Evolutionary conservation across 2,888 invertebrate genomes (phyloP).

Genomic region (Drosophila diplacantha): DNA sequence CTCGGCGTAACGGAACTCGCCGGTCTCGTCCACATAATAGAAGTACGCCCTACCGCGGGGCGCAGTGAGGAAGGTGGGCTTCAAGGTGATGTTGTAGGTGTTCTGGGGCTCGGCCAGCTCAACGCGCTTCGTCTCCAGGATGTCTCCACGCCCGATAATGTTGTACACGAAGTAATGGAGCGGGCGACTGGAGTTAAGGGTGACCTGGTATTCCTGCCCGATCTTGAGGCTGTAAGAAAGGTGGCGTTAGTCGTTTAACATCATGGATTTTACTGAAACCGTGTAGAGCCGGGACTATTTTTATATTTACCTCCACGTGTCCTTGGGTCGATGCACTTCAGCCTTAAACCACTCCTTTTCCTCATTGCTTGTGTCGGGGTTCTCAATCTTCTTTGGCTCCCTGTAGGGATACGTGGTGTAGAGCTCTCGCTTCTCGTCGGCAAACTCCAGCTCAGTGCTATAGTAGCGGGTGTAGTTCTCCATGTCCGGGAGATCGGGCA

Average conservation of each 20-base stretch:
- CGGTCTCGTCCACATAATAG: conserved; percentile 85
- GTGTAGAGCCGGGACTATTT: neutral
- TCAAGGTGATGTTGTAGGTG: conserved; percentile 82
- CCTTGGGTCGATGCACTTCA: conserved; percentile 43
- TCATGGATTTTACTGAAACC: neutral
- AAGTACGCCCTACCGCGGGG: conserved; percentile 90
- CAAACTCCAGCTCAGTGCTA: conserved; percentile 56
- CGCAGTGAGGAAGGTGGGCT: conserved; percentile 86
- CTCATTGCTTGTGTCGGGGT: conserved; percentile 28
- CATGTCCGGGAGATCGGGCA: conserved; percentile 79
- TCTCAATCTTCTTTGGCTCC: conserved; percentile 60
- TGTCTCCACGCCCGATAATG: conserved; percentile 90
- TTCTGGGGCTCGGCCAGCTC: conserved; percentile 78
- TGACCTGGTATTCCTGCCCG: conserved; percentile 84
- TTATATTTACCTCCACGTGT: conserved; percentile 49
- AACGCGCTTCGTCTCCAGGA: conserved; percentile 86
- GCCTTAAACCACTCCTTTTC: conserved; percentile 62
- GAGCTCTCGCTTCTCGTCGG: conserved; percentile 60
- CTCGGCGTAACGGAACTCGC: conserved; percentile 90
- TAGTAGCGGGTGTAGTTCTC: conserved; percentile 61
- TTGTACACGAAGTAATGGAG: conserved; percentile 86
- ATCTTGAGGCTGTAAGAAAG: conserved; percentile 79
- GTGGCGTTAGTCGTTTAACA: neutral
- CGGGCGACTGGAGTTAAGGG: conserved; percentile 86
- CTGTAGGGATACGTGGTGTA: conserved; percentile 62